A percentile compares a stretch with the other conserved stretches of the same genome.
These are phyloP conservation scores for Ganaspis brasiliensis DNA, from an alignment of 2,888 invertebrate species.

Conservation along the genomic window DNA sequence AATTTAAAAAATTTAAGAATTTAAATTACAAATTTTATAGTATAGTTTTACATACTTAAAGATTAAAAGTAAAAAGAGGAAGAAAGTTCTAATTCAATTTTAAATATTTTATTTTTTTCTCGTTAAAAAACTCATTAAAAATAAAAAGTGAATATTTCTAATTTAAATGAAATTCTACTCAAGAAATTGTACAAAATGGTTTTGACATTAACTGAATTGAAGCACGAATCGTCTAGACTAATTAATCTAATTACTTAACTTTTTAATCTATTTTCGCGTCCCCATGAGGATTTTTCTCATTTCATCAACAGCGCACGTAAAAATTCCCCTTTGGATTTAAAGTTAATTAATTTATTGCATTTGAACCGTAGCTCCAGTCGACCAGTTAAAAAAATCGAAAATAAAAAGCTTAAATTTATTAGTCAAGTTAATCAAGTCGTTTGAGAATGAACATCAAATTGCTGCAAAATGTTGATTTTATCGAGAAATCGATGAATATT, in stretches of 20 bases:
- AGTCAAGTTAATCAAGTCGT: background rate
- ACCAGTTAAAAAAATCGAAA: background rate
- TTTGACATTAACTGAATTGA: conserved; percentile 9
- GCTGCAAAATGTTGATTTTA: background rate
- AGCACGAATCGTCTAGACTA: background rate
- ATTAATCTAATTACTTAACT: conserved; percentile 18
- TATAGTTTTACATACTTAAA: too few species aligned
- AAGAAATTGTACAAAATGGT: too few species aligned
- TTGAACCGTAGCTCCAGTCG: background rate
- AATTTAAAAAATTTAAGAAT: too few species aligned
- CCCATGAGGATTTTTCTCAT: background rate
- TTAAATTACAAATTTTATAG: too few species aligned
- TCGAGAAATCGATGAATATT: conserved; percentile 25
- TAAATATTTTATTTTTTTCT: too few species aligned
- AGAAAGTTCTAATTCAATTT: too few species aligned
- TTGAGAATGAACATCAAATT: background rate
- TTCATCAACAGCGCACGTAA: background rate
- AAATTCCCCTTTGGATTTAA: background rate
- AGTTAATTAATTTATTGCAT: conserved; percentile 7
- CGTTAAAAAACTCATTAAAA: too few species aligned
- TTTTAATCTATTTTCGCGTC: conserved; percentile 30
- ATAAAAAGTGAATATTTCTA: too few species aligned
- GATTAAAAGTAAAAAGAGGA: too few species aligned
- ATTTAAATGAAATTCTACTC: too few species aligned
- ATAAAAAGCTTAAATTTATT: conserved; percentile 11